These are phyloP conservation scores for Tympanuchus pallidicinctus DNA, from an alignment of 2,113 vertebrate genomes.

Conservation along the genomic window DNA sequence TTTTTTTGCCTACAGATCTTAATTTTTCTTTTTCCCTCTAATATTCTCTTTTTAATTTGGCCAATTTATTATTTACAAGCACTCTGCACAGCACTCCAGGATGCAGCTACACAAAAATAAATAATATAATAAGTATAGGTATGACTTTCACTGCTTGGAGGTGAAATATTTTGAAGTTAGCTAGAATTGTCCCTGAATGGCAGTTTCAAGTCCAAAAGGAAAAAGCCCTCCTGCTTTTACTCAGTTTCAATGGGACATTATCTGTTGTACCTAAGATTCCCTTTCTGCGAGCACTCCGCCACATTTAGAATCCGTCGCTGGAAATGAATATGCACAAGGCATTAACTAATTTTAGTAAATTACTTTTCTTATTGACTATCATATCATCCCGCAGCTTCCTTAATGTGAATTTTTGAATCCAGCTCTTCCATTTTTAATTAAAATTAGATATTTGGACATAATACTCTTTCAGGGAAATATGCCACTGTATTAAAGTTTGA, in stretches of 20 bases:
- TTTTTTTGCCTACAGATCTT: not conserved
- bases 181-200: not conserved
- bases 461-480: slow-evolving; percentile 1
- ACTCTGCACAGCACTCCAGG: not conserved
- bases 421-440: slow-evolving; percentile 5
- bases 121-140: not conserved
- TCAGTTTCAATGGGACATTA: not conserved
- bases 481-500: slow-evolving; percentile 32
- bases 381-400: not conserved
- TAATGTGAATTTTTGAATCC: not conserved
- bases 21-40: not conserved
- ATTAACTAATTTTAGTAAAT: slow-evolving; percentile 21
- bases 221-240: not conserved
- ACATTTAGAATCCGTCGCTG: not conserved
- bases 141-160: not conserved
- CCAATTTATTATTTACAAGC: not conserved
- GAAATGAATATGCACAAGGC: not conserved
- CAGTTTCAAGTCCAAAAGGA: not conserved
- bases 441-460: slow-evolving; percentile 5
- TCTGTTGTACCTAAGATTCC: not conserved
- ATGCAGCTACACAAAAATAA: not conserved
- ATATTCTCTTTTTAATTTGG: not conserved
- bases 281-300: not conserved
- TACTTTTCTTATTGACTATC: not conserved
- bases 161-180: not conserved